phyloP scores from a whole-genome alignment of 2,113 vertebrate genomes.

The Psilopogon haemacephalus region DNA sequence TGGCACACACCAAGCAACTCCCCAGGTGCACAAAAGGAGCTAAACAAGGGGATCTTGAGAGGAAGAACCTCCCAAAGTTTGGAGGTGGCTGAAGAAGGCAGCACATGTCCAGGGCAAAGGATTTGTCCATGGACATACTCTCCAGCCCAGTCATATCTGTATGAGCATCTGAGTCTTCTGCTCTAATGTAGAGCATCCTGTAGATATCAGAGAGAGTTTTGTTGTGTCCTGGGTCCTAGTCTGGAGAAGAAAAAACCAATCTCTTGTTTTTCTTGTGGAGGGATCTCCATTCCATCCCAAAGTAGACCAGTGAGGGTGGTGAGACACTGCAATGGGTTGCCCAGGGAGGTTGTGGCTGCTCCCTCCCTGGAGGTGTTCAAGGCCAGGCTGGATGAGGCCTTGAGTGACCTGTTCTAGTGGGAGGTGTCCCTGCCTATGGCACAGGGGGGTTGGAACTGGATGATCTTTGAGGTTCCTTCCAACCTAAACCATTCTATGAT shows the following conservation, averaged over 20 bases:
- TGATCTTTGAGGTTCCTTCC: too few relatives aligned
- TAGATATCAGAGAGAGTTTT: not conserved
- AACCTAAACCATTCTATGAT: too few relatives aligned
- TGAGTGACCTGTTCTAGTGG: too few relatives aligned
- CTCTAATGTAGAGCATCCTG: not conserved
- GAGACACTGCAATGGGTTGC: too few relatives aligned
- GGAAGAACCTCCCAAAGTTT: not conserved
- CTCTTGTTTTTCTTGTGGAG: not conserved
- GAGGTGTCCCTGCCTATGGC: too few relatives aligned
- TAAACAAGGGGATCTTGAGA: not conserved
- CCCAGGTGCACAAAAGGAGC: not conserved
- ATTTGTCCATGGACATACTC: not conserved
- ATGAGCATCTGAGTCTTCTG: not conserved
- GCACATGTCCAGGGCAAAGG: fast-evolving
- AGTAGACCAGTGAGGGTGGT: not conserved
- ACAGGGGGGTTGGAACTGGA: too few relatives aligned
- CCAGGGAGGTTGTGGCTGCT: too few relatives aligned
- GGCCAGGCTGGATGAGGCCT: too few relatives aligned
- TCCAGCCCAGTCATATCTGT: not conserved
- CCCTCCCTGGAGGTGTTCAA: too few relatives aligned
- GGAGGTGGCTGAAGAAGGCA: not conserved
- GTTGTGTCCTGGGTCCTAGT: not conserved
- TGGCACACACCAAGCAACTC: not conserved
- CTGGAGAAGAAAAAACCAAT: not conserved
- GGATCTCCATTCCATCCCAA: not conserved